Conservation (phyloP, 2,797 vertebrate species). For the Peromyscus nudipes region DNA sequence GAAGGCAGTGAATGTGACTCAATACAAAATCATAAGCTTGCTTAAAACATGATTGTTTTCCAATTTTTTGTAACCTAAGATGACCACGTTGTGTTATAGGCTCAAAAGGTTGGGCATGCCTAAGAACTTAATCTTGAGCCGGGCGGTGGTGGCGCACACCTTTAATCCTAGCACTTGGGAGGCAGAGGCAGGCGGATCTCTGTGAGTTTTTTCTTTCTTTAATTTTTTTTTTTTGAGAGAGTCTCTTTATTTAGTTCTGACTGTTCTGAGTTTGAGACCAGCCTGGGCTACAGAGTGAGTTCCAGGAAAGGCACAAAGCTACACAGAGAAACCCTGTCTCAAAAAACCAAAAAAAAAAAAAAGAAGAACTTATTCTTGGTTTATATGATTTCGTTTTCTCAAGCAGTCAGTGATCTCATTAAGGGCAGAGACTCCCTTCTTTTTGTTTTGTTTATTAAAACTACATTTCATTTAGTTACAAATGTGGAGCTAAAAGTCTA, state of each 20-base stretch:
- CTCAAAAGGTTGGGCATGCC: not conserved
- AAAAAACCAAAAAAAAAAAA: no score
- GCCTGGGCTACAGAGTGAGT: no score
- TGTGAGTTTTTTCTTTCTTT: no score
- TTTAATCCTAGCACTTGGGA: no score
- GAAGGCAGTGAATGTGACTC: not conserved
- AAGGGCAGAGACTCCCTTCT: not conserved
- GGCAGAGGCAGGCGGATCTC: no score
- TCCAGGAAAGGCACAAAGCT: no score
- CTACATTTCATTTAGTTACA: not conserved
- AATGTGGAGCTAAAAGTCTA: not conserved
- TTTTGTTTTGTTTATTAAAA: not conserved
- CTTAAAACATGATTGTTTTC: not conserved
- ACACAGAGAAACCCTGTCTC: no score
- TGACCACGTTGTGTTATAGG: not conserved
- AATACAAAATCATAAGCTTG: not conserved
- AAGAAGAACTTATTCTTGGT: slow-evolving; percentile 1
- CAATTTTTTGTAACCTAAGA: not conserved
- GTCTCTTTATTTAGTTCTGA: no score
- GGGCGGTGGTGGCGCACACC: no score
- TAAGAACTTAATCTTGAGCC: not conserved
- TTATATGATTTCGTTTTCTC: slow-evolving; percentile 3
- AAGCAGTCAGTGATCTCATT: not conserved
- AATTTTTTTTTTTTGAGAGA: no score
- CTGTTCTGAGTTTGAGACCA: no score